These are phyloP conservation scores for Diorhabda sublineata DNA, from an alignment of 1,140 invertebrate species.

Conservation along the genomic window DNA sequence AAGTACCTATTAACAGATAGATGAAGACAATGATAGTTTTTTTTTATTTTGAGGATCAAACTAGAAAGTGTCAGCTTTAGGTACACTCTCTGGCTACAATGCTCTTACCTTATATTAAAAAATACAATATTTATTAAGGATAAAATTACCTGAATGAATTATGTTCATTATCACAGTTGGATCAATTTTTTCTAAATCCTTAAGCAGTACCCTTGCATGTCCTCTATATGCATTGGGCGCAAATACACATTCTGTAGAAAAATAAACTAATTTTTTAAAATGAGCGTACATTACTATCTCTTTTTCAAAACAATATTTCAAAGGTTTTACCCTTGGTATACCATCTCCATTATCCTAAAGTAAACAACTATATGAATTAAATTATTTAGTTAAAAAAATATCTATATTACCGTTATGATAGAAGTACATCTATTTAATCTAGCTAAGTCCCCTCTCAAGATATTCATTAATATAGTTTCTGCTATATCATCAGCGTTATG, in stretches of 20 bases:
- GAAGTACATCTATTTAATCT: constrained; percentile 86
- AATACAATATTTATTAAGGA: not conserved
- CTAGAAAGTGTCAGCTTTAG: too few species aligned
- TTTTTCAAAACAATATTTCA: constrained; percentile 99
- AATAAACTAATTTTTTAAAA: constrained; percentile 96
- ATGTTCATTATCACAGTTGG: constrained; percentile 96
- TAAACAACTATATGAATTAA: too few species aligned
- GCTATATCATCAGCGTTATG: constrained; percentile 99
- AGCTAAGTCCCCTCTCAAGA: constrained; percentile 94
- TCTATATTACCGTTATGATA: constrained; percentile 70
- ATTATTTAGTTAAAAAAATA: not conserved
- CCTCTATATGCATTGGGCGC: constrained; percentile 97
- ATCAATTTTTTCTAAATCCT: constrained; percentile 93
- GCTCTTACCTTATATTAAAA: too few species aligned
- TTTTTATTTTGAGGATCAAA: too few species aligned
- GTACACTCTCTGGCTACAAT: too few species aligned
- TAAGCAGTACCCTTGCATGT: constrained; percentile 86
- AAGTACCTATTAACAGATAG: too few species aligned
- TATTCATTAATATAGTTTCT: constrained; percentile 98
- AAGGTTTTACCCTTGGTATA: constrained; percentile 91
- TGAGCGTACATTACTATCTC: constrained; percentile 99
- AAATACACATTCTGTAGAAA: constrained; percentile 98
- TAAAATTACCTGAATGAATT: constrained; percentile 80
- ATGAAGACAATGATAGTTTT: too few species aligned
- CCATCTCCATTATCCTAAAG: constrained; percentile 69